phyloP scores from a whole-genome alignment of 23 tunicate species.

The Diplosoma virens region DNA sequence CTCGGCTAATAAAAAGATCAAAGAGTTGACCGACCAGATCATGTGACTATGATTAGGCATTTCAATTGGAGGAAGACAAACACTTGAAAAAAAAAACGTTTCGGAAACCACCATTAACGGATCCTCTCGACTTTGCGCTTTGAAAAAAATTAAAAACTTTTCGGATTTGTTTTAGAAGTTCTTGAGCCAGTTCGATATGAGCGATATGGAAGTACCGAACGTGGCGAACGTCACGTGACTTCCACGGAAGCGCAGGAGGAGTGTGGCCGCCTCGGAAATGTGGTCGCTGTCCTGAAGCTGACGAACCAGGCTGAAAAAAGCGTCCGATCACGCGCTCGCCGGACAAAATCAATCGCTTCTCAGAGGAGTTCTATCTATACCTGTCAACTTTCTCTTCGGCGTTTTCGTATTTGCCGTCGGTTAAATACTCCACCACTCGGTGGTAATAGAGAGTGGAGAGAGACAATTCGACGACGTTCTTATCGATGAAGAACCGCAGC shows the following conservation, averaged over 20 bases:
- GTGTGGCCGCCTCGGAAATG: constrained; percentile 57
- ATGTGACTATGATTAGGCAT: too few relatives aligned
- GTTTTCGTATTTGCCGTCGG: constrained; percentile 13
- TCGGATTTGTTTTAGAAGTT: too few relatives aligned
- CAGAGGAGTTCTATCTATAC: neutral
- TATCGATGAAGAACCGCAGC: constrained; percentile 12
- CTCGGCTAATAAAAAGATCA: too few relatives aligned
- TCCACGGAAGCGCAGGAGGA: constrained; percentile 37
- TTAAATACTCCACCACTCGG: constrained; percentile 38
- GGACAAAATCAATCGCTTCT: neutral
- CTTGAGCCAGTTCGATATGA: constrained; percentile 36
- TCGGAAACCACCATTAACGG: too few relatives aligned
- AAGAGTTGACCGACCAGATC: too few relatives aligned
- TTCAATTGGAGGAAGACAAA: too few relatives aligned
- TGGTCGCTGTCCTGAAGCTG: constrained; percentile 51
- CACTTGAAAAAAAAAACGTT: too few relatives aligned
- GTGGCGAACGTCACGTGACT: constrained; percentile 48
- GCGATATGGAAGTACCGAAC: constrained; percentile 42
- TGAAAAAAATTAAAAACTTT: too few relatives aligned
- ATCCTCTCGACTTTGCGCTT: too few relatives aligned
- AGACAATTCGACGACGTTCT: constrained; percentile 9
- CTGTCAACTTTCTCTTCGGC: constrained; percentile 30
- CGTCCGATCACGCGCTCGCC: too few relatives aligned
- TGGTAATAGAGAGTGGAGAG: constrained; percentile 51
- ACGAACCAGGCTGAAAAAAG: constrained; percentile 34